Evolutionary conservation across 2,797 vertebrate species (phyloP).

Genomic region (Tokudaia muenninki): DNA sequence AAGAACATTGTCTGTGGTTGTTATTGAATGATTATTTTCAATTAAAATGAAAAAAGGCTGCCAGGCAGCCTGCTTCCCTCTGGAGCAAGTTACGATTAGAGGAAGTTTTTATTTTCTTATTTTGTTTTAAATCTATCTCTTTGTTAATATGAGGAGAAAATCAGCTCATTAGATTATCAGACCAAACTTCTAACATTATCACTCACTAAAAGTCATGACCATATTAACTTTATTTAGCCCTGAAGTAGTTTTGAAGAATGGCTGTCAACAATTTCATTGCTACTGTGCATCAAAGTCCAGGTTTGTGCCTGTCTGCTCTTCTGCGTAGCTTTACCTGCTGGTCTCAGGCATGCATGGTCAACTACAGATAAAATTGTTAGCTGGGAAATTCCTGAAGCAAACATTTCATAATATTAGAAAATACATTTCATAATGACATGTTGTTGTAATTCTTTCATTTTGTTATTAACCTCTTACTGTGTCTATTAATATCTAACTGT

Average conservation of each 20-base stretch:
- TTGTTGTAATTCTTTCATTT: background rate
- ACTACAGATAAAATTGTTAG: background rate
- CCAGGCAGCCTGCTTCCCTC: background rate
- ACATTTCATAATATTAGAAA: background rate
- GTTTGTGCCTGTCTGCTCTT: background rate
- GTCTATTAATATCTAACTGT: background rate
- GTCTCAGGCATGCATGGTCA: background rate
- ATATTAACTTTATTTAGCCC: background rate
- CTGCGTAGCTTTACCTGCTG: background rate
- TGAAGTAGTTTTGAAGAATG: slow-evolving; percentile 16
- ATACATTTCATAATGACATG: background rate
- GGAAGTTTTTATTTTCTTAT: background rate
- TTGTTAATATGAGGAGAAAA: slow-evolving; percentile 26
- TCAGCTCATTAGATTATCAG: background rate
- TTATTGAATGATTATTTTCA: slow-evolving; percentile 37
- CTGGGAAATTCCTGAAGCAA: background rate
- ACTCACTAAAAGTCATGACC: slow-evolving; percentile 10
- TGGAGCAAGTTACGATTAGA: background rate
- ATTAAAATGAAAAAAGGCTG: slow-evolving; percentile 22
- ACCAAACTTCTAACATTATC: background rate
- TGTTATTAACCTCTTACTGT: background rate
- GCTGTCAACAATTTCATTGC: background rate
- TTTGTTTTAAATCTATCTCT: background rate
- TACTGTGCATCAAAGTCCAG: background rate
- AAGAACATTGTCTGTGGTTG: slow-evolving; percentile 11